Evolutionary conservation across 1,140 invertebrate genomes (phyloP), one percentile per base, ranked within the genome.

Genomic region (Brachionus asplanchnoidis): DNA sequence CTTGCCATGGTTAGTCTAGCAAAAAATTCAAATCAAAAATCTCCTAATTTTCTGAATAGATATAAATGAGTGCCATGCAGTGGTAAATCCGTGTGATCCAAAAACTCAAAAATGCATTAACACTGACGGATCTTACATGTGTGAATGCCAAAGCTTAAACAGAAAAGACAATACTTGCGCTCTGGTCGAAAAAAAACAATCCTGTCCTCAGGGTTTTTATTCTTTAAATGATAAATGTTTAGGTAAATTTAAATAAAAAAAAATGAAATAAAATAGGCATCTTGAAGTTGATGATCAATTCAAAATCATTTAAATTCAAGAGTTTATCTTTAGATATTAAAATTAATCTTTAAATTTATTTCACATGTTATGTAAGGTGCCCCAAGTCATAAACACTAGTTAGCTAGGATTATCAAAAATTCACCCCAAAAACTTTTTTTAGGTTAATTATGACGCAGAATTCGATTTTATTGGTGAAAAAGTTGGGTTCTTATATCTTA

Each of bases 11-110:
- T 66, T 65, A 26, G 5, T 5, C 20, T 2, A 56, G 3, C 44
- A 23, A 32, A 23, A 42, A 40, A 20, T 23, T 44, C 3, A 75
- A 36, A 44, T n/a, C 2, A 44, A 9, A 32, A 70, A 32, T 17
- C 9, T 6, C 1, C 46, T 20, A 46, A n/a, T 36, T 50, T n/a
- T 32, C 20, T 28, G 11, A 5, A 65, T 20, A 56, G 79, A 82
- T 14, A 32, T 82, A 23, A 82, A 82, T 44, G 79, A 82, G 65
- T 82, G 79, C 26, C 50, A 82, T 44, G 36, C 79, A 40, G 28
- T 40, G 17, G 12, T 32, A 36, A 46, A 60, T 65, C 53, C 53
- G 36, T 82, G 79, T 44, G 32, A 66, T 46, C 7, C 1, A 11
- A 26, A 20, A 26, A 60, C 17, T 20, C 53, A 65, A 44, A 42